phyloP scores from a whole-genome alignment of 2,797 vertebrate species.

The Graptemys geographica region DNA sequence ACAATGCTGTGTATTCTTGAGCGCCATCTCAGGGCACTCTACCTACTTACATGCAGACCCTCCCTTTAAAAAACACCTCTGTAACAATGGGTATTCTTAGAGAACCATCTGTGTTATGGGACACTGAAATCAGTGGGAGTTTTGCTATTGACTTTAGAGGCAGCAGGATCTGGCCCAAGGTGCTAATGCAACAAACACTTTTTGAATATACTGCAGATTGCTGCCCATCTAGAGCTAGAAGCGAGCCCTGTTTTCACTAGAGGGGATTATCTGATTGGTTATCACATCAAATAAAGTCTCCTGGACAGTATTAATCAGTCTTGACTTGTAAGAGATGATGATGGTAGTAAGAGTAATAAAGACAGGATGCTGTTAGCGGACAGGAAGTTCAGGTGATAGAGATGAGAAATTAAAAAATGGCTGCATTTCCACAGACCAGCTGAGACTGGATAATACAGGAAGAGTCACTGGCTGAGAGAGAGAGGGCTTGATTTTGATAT shows the following conservation, averaged over 20 bases:
- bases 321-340: neutral
- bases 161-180: neutral
- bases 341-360: neutral
- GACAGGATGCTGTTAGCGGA: neutral
- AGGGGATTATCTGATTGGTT: conserved; percentile 15
- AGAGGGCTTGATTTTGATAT: too few relatives aligned
- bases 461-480: neutral
- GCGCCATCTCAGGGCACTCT: neutral
- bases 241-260: conserved; percentile 15
- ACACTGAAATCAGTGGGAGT: neutral
- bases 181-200: neutral
- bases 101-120: neutral
- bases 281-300: neutral
- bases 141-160: neutral
- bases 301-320: neutral
- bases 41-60: neutral
- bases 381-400: conserved; percentile 45
- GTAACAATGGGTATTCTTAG: neutral
- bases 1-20: neutral
- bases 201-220: neutral
- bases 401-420: conserved; percentile 4
- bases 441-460: neutral
- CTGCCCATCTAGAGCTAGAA: neutral
- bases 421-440: neutral
- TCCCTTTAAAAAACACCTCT: neutral